Conservation (phyloP, 2,888 invertebrate species). For the Papilio protenor region DNA sequence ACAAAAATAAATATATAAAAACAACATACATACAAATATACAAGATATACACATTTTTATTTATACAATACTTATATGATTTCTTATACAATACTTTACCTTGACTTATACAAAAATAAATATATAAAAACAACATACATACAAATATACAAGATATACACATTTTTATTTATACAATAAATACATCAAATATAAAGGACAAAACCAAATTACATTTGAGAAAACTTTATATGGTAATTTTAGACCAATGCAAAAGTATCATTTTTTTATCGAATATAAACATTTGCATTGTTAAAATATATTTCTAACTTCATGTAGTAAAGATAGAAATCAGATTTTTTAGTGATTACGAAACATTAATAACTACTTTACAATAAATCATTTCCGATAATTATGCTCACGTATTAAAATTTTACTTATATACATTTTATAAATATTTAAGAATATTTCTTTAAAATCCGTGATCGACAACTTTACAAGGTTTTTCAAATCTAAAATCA, state of each 20-base stretch:
- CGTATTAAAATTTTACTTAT: background rate
- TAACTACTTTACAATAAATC: background rate
- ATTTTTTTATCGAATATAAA: background rate
- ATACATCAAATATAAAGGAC: background rate
- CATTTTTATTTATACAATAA: conserved; percentile 3
- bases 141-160: conserved; percentile 12
- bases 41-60: conserved; percentile 5
- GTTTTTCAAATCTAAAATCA: background rate
- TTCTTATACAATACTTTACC: background rate
- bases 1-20: conserved; percentile 13
- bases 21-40: background rate
- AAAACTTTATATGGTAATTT: background rate
- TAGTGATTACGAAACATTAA: background rate
- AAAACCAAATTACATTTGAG: background rate
- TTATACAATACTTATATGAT: background rate
- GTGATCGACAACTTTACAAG: background rate
- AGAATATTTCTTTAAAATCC: background rate
- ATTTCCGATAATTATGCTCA: background rate
- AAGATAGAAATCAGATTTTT: too few relatives aligned
- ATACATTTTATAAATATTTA: background rate
- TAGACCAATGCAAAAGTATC: background rate
- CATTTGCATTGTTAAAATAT: background rate
- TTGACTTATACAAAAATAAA: conserved; percentile 18
- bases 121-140: background rate
- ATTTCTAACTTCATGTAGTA: too few relatives aligned